Evolutionary conservation across 2,888 invertebrate genomes (phyloP).

Genomic region (Synergus gifuensis): DNA sequence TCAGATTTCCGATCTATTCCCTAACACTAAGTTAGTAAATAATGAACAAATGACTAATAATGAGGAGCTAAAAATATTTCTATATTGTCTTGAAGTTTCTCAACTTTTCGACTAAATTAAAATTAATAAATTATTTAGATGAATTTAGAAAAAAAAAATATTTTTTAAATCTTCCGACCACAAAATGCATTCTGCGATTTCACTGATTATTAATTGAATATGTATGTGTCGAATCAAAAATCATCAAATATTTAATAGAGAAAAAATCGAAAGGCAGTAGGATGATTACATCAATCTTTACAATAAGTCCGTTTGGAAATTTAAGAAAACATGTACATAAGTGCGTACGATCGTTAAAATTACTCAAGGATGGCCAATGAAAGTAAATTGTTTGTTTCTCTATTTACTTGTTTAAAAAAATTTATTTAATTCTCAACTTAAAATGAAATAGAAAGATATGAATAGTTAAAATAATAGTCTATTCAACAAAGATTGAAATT

Average conservation of each 20-base stretch:
- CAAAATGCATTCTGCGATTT: constrained; percentile 4
- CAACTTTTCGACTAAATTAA: neutral
- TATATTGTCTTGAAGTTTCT: neutral
- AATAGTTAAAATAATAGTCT: neutral
- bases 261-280: constrained; percentile 24
- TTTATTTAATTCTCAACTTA: neutral
- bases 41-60: too few relatives aligned
- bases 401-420: neutral
- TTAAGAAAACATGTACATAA: constrained; percentile 35
- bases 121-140: neutral
- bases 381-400: neutral
- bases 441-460: neutral
- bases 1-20: too few relatives aligned
- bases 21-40: too few relatives aligned
- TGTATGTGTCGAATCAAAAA: constrained; percentile 24
- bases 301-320: constrained; percentile 21
- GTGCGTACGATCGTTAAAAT: constrained; percentile 7
- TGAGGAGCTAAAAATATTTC: neutral
- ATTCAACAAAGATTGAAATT: neutral
- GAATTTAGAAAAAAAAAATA: neutral
- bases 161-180: constrained; percentile 20
- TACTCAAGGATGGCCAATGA: constrained; percentile 37
- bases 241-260: constrained; percentile 17
- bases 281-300: constrained; percentile 29
- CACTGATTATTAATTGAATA: constrained; percentile 34